These are phyloP conservation scores for Sinocyclocheilus grahami DNA, from an alignment of 2,113 vertebrate species.

Conservation along the genomic window DNA sequence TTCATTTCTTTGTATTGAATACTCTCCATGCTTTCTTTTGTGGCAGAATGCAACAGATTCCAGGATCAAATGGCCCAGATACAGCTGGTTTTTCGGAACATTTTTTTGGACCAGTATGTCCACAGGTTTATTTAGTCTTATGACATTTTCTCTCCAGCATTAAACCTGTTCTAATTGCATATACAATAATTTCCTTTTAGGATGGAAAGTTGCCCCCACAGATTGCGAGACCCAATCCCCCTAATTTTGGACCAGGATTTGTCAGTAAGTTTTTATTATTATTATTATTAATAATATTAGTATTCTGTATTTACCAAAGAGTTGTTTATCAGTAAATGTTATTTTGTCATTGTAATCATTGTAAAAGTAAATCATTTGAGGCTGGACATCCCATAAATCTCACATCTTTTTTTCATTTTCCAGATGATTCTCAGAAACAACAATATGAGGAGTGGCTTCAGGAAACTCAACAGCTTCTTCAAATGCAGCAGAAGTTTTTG, in stretches of 20 bases:
- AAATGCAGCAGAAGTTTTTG: constrained; percentile 97
- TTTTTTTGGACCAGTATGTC: constrained; percentile 77
- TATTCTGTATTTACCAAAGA: neutral
- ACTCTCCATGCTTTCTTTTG: neutral
- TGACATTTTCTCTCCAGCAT: neutral
- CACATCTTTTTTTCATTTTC: neutral
- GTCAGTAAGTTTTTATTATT: constrained; percentile 83
- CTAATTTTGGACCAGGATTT: constrained; percentile 89
- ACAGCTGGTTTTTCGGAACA: constrained; percentile 74
- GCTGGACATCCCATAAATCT: neutral
- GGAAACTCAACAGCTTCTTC: constrained; percentile 91
- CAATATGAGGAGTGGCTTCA: constrained; percentile 97
- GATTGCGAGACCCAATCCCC: constrained; percentile 88
- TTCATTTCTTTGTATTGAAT: neutral
- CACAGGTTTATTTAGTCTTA: constrained; percentile 14
- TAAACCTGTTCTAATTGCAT: neutral
- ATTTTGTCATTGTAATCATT: neutral
- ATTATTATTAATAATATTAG: neutral
- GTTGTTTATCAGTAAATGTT: neutral
- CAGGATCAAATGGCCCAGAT: constrained; percentile 73
- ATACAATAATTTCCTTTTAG: constrained; percentile 70
- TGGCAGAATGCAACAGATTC: constrained; percentile 80
- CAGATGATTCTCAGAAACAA: constrained; percentile 89
- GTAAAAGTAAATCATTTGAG: neutral
- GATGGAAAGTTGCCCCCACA: constrained; percentile 86